Conservation (phyloP, 2,797 vertebrate species). For the Parambassis ranga region DNA sequence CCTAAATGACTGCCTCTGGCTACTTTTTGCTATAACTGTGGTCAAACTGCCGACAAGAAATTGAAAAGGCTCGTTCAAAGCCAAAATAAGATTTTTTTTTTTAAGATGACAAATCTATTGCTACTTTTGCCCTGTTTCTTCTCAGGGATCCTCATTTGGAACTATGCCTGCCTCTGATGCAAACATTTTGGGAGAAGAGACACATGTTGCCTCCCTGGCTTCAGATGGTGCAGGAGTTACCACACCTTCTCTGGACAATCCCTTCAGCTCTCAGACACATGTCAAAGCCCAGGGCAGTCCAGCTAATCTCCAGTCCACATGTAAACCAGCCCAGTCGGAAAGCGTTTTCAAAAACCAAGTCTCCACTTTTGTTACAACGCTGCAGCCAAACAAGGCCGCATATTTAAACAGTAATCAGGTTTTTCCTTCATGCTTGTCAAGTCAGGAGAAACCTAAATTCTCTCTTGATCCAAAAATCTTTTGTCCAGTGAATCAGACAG, state of each 20-base stretch:
- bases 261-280: slow-evolving; percentile 57
- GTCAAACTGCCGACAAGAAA: neutral
- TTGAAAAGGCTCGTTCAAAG: neutral
- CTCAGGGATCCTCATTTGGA: slow-evolving; percentile 38
- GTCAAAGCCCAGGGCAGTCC: slow-evolving; percentile 23
- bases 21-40: neutral
- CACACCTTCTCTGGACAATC: slow-evolving; percentile 38
- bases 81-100: neutral
- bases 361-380: slow-evolving; percentile 16
- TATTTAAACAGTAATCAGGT: neutral
- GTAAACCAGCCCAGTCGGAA: slow-evolving; percentile 1
- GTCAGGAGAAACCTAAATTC: slow-evolving; percentile 18
- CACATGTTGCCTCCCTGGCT: slow-evolving; percentile 31
- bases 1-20: neutral
- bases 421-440: neutral
- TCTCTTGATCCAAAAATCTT: neutral
- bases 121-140: neutral
- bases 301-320: neutral
- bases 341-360: slow-evolving; percentile 13
- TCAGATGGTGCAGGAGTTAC: slow-evolving; percentile 42
- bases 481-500: neutral
- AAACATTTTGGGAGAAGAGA: slow-evolving; percentile 32
- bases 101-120: neutral
- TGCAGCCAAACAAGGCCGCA: neutral
- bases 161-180: slow-evolving; percentile 40